Evolutionary conservation across 2,888 invertebrate genomes (phyloP).

Genomic region (Hyposoter didymator): DNA sequence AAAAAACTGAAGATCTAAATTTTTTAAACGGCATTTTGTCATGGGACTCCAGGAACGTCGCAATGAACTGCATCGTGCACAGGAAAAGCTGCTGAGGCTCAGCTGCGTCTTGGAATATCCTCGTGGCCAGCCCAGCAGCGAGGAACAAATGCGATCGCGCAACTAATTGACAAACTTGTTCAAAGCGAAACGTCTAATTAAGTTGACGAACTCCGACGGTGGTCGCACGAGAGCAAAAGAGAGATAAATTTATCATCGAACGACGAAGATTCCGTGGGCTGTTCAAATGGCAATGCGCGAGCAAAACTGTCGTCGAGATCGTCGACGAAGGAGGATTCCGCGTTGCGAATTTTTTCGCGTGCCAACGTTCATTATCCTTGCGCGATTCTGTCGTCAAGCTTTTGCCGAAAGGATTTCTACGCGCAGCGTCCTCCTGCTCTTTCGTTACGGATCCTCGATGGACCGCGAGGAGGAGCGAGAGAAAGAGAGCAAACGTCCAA

Average conservation of each 20-base stretch:
- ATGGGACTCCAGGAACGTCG: not conserved
- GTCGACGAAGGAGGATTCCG: not conserved
- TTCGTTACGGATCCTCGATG: slow-evolving; percentile 65
- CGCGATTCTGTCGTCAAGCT: slow-evolving; percentile 52
- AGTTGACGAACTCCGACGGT: slow-evolving; percentile 63
- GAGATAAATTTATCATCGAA: not conserved
- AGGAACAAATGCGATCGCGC: slow-evolving; percentile 50
- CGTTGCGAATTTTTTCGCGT: slow-evolving; percentile 63
- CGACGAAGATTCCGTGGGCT: slow-evolving; percentile 63
- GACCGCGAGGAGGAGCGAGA: slow-evolving; percentile 23
- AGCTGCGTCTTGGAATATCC: not conserved
- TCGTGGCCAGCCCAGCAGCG: not conserved
- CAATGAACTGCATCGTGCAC: not conserved
- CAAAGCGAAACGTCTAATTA: slow-evolving; percentile 67
- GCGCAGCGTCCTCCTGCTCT: slow-evolving; percentile 47
- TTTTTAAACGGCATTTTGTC: not conserved
- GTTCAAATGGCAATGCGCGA: slow-evolving; percentile 30
- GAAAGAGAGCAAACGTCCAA: slow-evolving; percentile 67
- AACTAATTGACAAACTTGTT: slow-evolving; percentile 68
- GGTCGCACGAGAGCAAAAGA: slow-evolving; percentile 51
- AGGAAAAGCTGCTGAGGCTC: not conserved
- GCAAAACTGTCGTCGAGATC: slow-evolving; percentile 10
- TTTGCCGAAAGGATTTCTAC: slow-evolving; percentile 57
- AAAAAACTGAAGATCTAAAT: not conserved
- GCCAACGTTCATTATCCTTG: slow-evolving; percentile 66